These are phyloP conservation scores for Eospalax fontanierii DNA, from an alignment of 2,797 vertebrate genomes.

Conservation along the genomic window DNA sequence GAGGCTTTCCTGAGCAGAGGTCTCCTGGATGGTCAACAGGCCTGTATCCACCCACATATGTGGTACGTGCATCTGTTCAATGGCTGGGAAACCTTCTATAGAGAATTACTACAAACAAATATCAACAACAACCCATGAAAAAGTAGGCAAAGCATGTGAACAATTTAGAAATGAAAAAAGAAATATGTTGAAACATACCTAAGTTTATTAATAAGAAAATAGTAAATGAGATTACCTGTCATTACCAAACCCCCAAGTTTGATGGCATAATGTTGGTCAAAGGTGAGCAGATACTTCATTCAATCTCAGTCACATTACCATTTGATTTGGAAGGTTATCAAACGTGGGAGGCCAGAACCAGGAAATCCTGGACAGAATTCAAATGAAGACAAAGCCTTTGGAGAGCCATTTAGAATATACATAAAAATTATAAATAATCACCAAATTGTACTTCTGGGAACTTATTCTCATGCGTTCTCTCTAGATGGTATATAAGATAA, in stretches of 20 bases:
- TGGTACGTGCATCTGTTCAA: neutral
- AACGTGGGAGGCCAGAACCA: neutral
- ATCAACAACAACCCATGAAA: neutral
- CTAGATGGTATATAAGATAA: neutral
- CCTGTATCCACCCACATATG: neutral
- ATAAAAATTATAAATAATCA: too few relatives aligned
- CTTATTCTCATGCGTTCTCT: neutral
- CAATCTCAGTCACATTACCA: neutral
- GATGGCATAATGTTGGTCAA: neutral
- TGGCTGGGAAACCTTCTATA: accelerated
- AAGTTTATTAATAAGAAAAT: neutral
- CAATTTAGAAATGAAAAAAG: neutral
- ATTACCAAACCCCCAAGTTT: neutral
- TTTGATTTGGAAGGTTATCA: neutral
- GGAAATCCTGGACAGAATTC: neutral
- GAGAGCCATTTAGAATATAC: neutral
- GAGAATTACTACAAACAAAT: neutral
- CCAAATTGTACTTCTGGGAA: neutral
- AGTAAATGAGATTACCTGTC: neutral
- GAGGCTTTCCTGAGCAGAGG: neutral
- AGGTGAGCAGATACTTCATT: neutral
- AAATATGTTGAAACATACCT: neutral
- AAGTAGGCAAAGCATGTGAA: neutral
- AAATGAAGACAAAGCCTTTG: neutral
- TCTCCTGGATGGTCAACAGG: too few relatives aligned